A percentile compares a stretch with the other conserved stretches of the same genome.
phyloP scores from a whole-genome alignment of 30 jellyfish, hydroid and myxozoan species.

The Sanderia malayensis region DNA sequence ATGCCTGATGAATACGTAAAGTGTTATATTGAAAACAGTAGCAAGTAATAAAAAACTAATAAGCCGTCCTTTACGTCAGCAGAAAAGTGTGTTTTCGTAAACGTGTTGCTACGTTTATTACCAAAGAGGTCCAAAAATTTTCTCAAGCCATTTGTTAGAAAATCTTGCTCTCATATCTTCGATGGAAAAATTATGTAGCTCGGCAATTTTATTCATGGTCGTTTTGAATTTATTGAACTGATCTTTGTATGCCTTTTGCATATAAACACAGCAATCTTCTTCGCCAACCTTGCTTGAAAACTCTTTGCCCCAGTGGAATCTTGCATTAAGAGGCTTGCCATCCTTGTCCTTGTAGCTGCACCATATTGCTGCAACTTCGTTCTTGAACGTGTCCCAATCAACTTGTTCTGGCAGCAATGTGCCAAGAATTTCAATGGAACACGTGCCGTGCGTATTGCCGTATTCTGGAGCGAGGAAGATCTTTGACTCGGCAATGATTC shows the following conservation, averaged over 20 bases:
- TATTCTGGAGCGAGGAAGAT: conserved; percentile 12
- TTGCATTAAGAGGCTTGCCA: background rate
- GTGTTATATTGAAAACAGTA: no score
- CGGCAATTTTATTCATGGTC: background rate
- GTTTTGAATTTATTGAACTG: background rate
- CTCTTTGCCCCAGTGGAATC: background rate
- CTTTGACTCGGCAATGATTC: background rate
- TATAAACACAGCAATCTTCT: background rate
- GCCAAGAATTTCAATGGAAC: conserved; percentile 18
- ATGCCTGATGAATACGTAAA: no score
- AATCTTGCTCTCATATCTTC: conserved; percentile 2
- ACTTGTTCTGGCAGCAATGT: background rate
- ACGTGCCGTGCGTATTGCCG: conserved; percentile 6
- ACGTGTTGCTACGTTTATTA: no score
- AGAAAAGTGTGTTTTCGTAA: no score
- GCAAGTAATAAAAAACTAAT: no score
- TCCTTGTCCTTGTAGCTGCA: background rate
- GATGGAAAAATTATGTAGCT: background rate
- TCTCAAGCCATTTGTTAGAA: conserved; percentile 4
- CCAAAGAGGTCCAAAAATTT: conserved; percentile 36
- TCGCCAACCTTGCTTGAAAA: background rate
- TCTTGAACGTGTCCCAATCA: background rate
- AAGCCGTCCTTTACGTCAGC: no score
- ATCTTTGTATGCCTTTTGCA: background rate
- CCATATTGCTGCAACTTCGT: background rate